Evolutionary conservation across 2,888 invertebrate genomes (phyloP), one percentile per base, ranked within the genome.

Genomic region (Adelognathus sp.): DNA sequence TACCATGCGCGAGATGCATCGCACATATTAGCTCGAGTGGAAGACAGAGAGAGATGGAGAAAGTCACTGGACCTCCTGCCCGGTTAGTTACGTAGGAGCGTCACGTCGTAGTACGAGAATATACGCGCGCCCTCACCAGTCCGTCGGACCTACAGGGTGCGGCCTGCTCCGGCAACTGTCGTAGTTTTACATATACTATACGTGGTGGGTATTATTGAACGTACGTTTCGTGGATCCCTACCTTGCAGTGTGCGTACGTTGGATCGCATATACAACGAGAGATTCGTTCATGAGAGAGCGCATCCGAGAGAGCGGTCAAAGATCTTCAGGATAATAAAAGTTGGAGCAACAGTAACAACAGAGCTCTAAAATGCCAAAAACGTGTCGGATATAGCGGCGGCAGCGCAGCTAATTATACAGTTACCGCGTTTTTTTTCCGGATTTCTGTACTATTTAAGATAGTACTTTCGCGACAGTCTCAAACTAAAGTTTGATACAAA

Each of bases 31-130:
- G 24, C 56, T 33, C 73, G 69, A 69, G 73, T 60, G 77, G 73
- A 73, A 78, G 77, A 78, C 63, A 78, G 77, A 73, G 73, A 69
- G 66, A 77, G 80, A 78, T 69, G 52, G 77, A 73, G 73, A 78
- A 70, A 77, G 80, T 80, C 77, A 77, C 77, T 70, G 67, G 80
- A 80, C 77, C 77, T 80, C 76, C 77, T 72, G 71, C 63, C 75
- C 74, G 67, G 77, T 80, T 78, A 71, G 77, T 78, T 72, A 73
- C 77, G 77, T 77, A 77, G 75, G 73, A 73, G 73, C 67, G 58
- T 73, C 77, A 69, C 73, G 73, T 73, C 77, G 73, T 72, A 73
- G 67, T 72, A 77, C 77, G 67, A 77, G 77, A 77, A 77, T 77
- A 73, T 63, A 77, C 66, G 71, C 58, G 61, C 41, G 6, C 46